Conservation (phyloP, 2,113 vertebrate species). For the Hoplias malabaricus region DNA sequence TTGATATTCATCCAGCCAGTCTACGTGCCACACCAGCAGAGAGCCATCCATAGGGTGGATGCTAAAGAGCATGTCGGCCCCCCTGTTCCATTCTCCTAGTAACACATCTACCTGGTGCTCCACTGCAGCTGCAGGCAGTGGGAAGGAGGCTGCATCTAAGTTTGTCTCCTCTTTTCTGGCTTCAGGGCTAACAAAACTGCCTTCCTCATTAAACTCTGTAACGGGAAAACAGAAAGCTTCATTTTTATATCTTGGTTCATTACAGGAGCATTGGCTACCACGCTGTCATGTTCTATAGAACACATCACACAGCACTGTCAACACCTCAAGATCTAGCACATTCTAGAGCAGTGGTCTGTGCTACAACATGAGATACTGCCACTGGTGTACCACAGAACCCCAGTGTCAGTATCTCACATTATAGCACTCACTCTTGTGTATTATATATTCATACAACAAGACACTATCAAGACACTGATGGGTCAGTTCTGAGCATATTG, state of each 20-base stretch:
- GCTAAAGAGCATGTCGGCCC: conserved; percentile 96
- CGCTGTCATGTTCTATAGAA: not conserved
- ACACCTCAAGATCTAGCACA: too few species aligned
- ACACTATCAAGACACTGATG: too few species aligned
- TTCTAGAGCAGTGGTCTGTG: too few species aligned
- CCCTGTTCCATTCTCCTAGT: conserved; percentile 93
- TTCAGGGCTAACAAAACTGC: not conserved
- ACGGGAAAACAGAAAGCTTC: not conserved
- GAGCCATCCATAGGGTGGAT: conserved; percentile 97
- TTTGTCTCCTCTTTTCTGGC: conserved; percentile 4
- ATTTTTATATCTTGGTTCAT: conserved; percentile 1
- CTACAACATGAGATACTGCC: too few species aligned
- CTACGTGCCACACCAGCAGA: conserved; percentile 94
- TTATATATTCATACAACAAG: too few species aligned
- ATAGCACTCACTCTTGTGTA: too few species aligned
- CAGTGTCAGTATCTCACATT: too few species aligned
- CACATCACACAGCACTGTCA: not conserved
- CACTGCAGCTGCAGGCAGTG: conserved; percentile 79
- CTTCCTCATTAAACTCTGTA: conserved; percentile 54
- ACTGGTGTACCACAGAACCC: too few species aligned
- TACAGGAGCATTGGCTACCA: not conserved
- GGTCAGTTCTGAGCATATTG: too few species aligned
- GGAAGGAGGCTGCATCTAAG: conserved; percentile 45
- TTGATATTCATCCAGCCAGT: conserved; percentile 97
- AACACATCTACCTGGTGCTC: conserved; percentile 91